A percentile compares a stretch with the other conserved stretches of the same genome.
Evolutionary conservation across 2,888 invertebrate genomes (phyloP).

Genomic region (Cephus sareptanus): DNA sequence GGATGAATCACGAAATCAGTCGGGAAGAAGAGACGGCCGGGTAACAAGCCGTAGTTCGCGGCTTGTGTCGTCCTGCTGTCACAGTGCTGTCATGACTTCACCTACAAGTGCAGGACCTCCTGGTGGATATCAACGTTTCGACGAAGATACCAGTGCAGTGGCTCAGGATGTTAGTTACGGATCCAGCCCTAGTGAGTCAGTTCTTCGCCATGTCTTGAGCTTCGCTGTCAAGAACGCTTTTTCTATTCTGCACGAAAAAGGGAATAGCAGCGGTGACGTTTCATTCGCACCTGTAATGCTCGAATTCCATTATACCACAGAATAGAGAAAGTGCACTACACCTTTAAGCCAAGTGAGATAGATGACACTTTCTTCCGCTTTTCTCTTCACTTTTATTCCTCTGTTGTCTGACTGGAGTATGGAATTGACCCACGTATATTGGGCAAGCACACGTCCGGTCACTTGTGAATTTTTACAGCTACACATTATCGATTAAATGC

Average conservation of each 20-base stretch:
- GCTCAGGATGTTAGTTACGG: slow-evolving; percentile 45
- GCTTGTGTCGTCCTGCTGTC: background rate
- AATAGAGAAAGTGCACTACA: too few relatives aligned
- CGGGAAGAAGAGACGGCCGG: background rate
- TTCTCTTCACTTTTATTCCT: too few relatives aligned
- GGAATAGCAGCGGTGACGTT: too few relatives aligned
- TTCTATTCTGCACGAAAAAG: background rate
- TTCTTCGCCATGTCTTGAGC: background rate
- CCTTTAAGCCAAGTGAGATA: too few relatives aligned
- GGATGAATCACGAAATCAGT: slow-evolving; percentile 3
- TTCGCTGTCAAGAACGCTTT: background rate
- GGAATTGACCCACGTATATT: too few relatives aligned
- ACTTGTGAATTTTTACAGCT: too few relatives aligned
- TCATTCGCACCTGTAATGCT: too few relatives aligned
- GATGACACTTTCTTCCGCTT: too few relatives aligned
- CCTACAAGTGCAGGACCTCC: slow-evolving; percentile 35
- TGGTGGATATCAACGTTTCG: slow-evolving; percentile 54
- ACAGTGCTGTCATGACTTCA: slow-evolving; percentile 35
- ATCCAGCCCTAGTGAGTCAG: slow-evolving; percentile 51
- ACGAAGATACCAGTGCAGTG: slow-evolving; percentile 43
- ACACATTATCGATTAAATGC: too few relatives aligned
- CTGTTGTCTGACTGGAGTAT: too few relatives aligned
- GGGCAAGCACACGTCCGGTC: too few relatives aligned
- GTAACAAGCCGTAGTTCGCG: background rate
- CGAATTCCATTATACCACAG: too few relatives aligned